These are phyloP conservation scores for Sylvicola cinctus DNA, from an alignment of 2,888 invertebrate genomes.

Conservation along the genomic window DNA sequence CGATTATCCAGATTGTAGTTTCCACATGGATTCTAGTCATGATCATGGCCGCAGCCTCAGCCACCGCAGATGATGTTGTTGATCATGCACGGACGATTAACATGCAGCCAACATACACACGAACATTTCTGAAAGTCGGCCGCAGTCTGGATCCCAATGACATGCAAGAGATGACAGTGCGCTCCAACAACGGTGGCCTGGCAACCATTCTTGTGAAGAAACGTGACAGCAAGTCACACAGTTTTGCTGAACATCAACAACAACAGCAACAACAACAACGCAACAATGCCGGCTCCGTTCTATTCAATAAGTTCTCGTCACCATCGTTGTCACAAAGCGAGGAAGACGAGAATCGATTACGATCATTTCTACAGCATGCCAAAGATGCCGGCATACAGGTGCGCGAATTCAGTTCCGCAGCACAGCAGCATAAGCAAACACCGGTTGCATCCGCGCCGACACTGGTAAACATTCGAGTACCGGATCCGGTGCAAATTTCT, in stretches of 20 bases:
- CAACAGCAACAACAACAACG: not conserved
- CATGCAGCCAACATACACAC: constrained; percentile 33
- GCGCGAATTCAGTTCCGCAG: constrained; percentile 11
- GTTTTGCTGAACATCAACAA: constrained; percentile 4
- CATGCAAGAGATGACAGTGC: constrained; percentile 55
- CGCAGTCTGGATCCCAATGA: constrained; percentile 56
- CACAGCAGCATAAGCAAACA: constrained; percentile 32
- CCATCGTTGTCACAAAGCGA: not conserved
- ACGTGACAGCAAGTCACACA: constrained; percentile 34
- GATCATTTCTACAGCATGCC: constrained; percentile 11
- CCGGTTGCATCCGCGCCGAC: constrained; percentile 28
- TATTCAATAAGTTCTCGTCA: not conserved
- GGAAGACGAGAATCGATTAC: constrained; percentile 9
- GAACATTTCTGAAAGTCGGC: constrained; percentile 57
- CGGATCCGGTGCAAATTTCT: constrained; percentile 44
- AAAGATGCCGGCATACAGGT: constrained; percentile 6
- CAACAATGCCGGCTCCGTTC: not conserved
- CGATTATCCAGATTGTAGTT: too few relatives aligned
- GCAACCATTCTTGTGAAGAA: constrained; percentile 60
- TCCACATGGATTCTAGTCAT: too few relatives aligned
- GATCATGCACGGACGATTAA: too few relatives aligned
- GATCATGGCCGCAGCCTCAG: too few relatives aligned
- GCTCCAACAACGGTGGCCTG: constrained; percentile 51
- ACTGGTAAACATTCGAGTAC: constrained; percentile 30
- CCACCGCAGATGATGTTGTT: too few relatives aligned